These are phyloP conservation scores for Drosophila fulvimacula DNA, from an alignment of 2,888 invertebrate species.

Conservation along the genomic window DNA sequence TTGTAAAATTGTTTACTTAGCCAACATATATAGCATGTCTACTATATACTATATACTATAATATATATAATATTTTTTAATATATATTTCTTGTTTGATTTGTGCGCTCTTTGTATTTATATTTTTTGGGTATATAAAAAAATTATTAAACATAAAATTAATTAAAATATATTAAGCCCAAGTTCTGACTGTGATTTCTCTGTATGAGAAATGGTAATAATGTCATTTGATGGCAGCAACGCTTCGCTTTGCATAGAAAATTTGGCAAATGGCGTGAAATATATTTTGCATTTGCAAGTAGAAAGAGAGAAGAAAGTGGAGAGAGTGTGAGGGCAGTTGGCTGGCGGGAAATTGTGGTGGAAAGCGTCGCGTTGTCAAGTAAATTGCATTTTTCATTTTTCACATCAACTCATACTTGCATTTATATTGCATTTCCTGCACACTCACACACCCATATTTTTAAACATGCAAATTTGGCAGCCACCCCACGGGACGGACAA, in stretches of 20 bases:
- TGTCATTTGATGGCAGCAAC: constrained; percentile 72
- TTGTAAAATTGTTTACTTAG: constrained; percentile 68
- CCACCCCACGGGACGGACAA: constrained; percentile 21
- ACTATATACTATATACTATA: constrained; percentile 11
- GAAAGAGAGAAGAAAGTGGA: not conserved
- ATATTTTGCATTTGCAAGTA: constrained; percentile 18
- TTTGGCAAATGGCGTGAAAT: constrained; percentile 54
- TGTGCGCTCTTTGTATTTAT: constrained; percentile 63
- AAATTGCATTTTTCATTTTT: constrained; percentile 79
- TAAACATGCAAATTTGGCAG: constrained; percentile 58
- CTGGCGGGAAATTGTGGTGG: constrained; percentile 23
- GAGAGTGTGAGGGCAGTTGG: constrained; percentile 2
- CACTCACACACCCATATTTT: constrained; percentile 26
- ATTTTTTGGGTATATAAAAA: constrained; percentile 22
- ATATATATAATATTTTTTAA: constrained; percentile 30
- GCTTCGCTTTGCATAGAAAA: constrained; percentile 81
- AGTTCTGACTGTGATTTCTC: not conserved
- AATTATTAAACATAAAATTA: constrained; percentile 13
- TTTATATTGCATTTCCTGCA: constrained; percentile 44
- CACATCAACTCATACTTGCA: constrained; percentile 38
- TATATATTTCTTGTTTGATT: constrained; percentile 60
- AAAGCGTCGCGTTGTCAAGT: constrained; percentile 56
- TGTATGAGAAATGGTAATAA: constrained; percentile 45
- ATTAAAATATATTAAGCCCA: not conserved
- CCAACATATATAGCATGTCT: constrained; percentile 37